Percentiles rank a stretch among this genome's conserved stretches.
phyloP scores from a whole-genome alignment of 2,113 vertebrate genomes.

The Pristiophorus japonicus region DNA sequence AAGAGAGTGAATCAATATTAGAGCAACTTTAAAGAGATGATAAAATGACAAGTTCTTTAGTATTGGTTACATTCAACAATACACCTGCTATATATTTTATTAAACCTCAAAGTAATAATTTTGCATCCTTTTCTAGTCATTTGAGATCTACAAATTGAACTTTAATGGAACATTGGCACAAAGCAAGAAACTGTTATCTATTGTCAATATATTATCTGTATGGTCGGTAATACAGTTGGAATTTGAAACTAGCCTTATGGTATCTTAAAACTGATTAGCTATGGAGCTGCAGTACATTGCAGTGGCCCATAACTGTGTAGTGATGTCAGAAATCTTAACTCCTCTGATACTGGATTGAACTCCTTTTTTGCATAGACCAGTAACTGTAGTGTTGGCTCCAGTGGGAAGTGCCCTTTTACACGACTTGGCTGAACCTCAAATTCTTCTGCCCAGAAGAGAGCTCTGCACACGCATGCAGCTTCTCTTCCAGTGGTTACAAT shows the following conservation, averaged over 20 bases:
- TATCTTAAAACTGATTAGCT: constrained; percentile 1
- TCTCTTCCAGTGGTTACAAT: background rate
- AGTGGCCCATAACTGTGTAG: background rate
- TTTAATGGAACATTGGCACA: background rate
- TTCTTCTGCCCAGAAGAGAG: background rate
- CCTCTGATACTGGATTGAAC: background rate
- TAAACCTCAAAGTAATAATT: background rate
- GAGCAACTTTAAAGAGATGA: too few relatives aligned
- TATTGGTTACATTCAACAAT: background rate
- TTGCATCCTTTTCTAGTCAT: background rate
- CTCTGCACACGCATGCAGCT: background rate
- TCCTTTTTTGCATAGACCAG: background rate
- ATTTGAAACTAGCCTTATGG: background rate
- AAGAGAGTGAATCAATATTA: background rate
- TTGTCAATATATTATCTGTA: background rate
- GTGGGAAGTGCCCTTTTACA: background rate
- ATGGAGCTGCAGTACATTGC: background rate
- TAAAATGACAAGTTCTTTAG: background rate
- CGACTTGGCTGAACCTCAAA: background rate
- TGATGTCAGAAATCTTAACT: constrained; percentile 9
- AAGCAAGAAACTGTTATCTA: background rate
- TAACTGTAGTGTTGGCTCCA: background rate
- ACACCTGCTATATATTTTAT: background rate
- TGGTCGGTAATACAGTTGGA: background rate
- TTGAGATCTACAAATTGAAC: background rate